These are phyloP conservation scores for Cetonia aurata DNA, from an alignment of 2,888 invertebrate genomes.

Conservation along the genomic window DNA sequence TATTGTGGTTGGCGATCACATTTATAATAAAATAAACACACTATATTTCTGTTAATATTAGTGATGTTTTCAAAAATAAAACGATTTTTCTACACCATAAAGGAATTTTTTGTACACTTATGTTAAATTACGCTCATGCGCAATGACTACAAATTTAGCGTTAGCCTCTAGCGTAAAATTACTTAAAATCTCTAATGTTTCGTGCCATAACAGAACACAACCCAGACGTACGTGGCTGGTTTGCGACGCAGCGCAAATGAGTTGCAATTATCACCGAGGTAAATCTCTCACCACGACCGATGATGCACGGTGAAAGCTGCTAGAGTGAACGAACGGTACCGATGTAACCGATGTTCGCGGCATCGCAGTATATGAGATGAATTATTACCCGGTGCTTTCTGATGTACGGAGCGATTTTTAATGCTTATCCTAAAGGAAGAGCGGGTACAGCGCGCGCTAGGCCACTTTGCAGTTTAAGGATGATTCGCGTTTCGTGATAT, in stretches of 20 bases:
- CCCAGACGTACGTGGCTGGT: background rate
- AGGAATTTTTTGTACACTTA: too few relatives aligned
- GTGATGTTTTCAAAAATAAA: too few relatives aligned
- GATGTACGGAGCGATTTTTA: conserved; percentile 19
- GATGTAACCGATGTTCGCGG: background rate
- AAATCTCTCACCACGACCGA: conserved; percentile 13
- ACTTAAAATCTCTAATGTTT: too few relatives aligned
- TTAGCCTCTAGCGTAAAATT: background rate
- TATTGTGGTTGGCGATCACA: too few relatives aligned
- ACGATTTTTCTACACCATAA: too few relatives aligned
- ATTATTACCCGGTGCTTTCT: conserved; percentile 31
- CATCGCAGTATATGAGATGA: conserved; percentile 14
- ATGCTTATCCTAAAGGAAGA: conserved; percentile 6
- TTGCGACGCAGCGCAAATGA: conserved; percentile 12
- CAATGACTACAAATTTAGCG: too few relatives aligned
- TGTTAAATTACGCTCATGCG: too few relatives aligned
- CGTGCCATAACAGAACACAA: too few relatives aligned
- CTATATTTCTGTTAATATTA: too few relatives aligned
- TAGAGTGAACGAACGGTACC: conserved; percentile 24
- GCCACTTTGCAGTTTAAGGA: background rate
- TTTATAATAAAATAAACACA: too few relatives aligned
- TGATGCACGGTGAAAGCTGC: conserved; percentile 28
- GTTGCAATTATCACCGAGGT: conserved; percentile 30
- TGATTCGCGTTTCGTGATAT: conserved; percentile 18
- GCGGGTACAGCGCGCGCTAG: background rate